Percentiles rank a stretch among this genome's conserved stretches.
Evolutionary conservation across 1,140 invertebrate genomes (phyloP).

Genomic region (Zaprionus davidi): DNA sequence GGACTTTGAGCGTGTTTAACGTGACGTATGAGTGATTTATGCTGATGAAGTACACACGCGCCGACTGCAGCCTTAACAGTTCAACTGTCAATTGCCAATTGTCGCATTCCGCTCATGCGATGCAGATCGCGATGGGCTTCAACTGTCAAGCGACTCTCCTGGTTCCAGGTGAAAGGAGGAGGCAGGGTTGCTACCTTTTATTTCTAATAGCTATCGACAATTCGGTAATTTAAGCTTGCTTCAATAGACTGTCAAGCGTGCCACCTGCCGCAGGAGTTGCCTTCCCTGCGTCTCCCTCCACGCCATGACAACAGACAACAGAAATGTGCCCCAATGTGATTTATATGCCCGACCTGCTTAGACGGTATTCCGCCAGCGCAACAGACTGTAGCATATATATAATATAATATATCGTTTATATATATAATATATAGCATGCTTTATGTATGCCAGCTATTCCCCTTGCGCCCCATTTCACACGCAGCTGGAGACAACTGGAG

Average conservation of each 20-base stretch:
- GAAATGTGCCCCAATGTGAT: not conserved
- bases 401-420: not conserved
- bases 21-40: conserved; percentile 82
- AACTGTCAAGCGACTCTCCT: no score
- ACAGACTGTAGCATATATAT: not conserved
- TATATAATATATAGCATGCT: not conserved
- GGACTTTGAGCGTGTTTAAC: conserved; percentile 78
- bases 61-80: conserved; percentile 50
- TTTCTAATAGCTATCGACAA: not conserved
- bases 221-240: not conserved
- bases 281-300: not conserved
- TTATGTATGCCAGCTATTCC: not conserved
- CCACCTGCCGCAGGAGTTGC: not conserved
- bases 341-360: conserved; percentile 19
- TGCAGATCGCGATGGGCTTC: not conserved
- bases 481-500: conserved; percentile 21
- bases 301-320: not conserved
- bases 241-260: not conserved
- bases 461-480: conserved; percentile 14
- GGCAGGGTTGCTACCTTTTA: not conserved
- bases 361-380: not conserved
- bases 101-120: conserved; percentile 28
- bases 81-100: conserved; percentile 74
- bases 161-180: no score
- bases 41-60: conserved; percentile 62